These are phyloP conservation scores for Rhinoptilus africanus DNA, from an alignment of 2,113 vertebrate species.

Conservation along the genomic window DNA sequence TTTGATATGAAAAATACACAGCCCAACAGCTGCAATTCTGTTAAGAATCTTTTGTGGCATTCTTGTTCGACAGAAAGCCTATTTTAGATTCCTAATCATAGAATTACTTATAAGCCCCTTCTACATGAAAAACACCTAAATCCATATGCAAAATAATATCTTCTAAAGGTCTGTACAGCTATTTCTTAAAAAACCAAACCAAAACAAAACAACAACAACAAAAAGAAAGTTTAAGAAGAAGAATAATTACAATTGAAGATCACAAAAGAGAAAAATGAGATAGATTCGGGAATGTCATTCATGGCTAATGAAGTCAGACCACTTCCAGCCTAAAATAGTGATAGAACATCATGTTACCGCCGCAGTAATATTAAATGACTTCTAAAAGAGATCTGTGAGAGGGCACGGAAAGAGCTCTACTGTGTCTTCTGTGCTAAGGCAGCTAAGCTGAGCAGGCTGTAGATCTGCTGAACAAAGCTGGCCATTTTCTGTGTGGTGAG, in stretches of 20 bases:
- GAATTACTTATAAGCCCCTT: background rate
- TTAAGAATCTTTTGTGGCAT: background rate
- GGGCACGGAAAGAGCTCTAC: background rate
- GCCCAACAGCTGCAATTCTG: background rate
- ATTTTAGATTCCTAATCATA: background rate
- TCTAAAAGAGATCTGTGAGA: background rate
- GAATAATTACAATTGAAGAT: background rate
- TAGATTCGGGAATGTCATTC: background rate
- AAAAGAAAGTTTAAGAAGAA: background rate
- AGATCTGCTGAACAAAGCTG: slow-evolving; percentile 17
- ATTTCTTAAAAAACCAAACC: background rate
- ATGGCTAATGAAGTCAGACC: background rate
- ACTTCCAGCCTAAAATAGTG: background rate
- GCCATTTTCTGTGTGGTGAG: background rate
- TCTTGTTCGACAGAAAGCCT: background rate
- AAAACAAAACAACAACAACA: background rate
- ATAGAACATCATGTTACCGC: background rate
- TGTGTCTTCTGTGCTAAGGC: background rate
- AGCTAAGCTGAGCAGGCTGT: background rate
- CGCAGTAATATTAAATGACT: background rate
- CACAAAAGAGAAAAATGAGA: background rate
- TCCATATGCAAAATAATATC: background rate
- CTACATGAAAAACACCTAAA: background rate
- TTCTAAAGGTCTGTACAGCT: background rate
- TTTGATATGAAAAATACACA: background rate